Evolutionary conservation across 2,113 vertebrate species (phyloP).

Genomic region (Oplegnathus fasciatus): DNA sequence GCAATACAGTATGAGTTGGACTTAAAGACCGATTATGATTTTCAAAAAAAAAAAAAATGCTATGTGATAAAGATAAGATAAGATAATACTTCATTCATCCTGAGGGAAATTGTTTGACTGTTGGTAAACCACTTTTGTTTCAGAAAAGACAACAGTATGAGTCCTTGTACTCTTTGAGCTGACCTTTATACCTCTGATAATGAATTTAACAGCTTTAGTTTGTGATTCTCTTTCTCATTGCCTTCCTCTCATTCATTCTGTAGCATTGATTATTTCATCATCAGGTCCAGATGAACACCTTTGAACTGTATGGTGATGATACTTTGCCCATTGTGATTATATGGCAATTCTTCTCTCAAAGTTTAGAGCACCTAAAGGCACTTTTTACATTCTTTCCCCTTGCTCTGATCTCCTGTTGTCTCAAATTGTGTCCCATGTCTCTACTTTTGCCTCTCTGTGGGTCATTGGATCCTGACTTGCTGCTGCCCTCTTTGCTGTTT

Average conservation of each 20-base stretch:
- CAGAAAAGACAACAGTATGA: slow-evolving; percentile 3
- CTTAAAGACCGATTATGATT: background rate
- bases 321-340: slow-evolving; percentile 17
- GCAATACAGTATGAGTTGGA: background rate
- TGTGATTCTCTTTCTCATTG: background rate
- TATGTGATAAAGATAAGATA: no score
- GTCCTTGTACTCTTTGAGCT: background rate
- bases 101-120: no score
- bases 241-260: slow-evolving; percentile 16
- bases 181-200: background rate
- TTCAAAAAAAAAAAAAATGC: no score
- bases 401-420: slow-evolving; percentile 35
- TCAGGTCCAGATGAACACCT: slow-evolving; percentile 27
- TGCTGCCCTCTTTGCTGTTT: slow-evolving; percentile 65
- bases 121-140: background rate
- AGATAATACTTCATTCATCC: no score
- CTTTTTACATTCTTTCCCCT: slow-evolving; percentile 13
- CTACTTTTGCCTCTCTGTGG: slow-evolving; percentile 48
- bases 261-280: slow-evolving; percentile 17
- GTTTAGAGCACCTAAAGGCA: background rate
- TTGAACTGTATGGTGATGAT: background rate
- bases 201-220: background rate
- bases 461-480: slow-evolving; percentile 69
- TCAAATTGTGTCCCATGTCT: slow-evolving; percentile 45
- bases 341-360: slow-evolving; percentile 12